phyloP scores from a whole-genome alignment of 37 sponge, comb jelly and placozoan genomes.

The Bolinopsis microptera region DNA sequence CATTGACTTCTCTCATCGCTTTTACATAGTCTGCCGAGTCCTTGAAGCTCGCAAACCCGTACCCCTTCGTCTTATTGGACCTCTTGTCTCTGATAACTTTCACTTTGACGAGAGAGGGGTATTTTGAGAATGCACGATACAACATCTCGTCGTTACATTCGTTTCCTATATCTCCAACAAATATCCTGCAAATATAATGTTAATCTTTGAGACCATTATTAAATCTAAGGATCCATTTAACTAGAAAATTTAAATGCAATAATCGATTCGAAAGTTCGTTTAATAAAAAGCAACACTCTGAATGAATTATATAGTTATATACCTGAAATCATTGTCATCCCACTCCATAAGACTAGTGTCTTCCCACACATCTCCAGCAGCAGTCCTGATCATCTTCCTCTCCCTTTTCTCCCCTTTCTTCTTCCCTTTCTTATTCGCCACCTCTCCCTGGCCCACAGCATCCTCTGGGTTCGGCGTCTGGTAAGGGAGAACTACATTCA shows the following conservation, averaged over 20 bases:
- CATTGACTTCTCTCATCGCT: conserved; percentile 96
- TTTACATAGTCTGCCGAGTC: conserved; percentile 91
- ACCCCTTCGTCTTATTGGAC: conserved; percentile 94
- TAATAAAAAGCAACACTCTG: too few relatives aligned
- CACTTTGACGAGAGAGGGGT: conserved; percentile 84
- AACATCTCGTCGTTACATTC: conserved; percentile 93
- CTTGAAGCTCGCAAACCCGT: conserved; percentile 94
- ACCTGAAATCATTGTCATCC: conserved; percentile 79
- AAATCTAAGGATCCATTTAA: not conserved
- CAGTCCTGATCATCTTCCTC: conserved; percentile 78
- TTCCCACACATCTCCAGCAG: conserved; percentile 86
- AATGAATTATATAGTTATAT: too few relatives aligned
- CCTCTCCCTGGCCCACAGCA: not conserved
- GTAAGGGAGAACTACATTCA: too few relatives aligned
- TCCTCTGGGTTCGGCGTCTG: not conserved
- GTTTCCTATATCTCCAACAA: conserved; percentile 94
- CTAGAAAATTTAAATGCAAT: conserved; percentile 58
- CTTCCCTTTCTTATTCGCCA: not conserved
- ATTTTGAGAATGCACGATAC: conserved; percentile 82
- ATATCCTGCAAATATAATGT: conserved; percentile 79
- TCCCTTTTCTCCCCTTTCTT: conserved; percentile 68
- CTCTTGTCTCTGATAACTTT: conserved; percentile 91
- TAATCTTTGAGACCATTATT: not conserved
- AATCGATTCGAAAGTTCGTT: not conserved
- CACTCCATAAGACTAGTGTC: conserved; percentile 90